Percentiles rank a stretch among this genome's conserved stretches.
These are phyloP conservation scores for Pyrrhia umbra DNA, from an alignment of 2,888 invertebrate species.

Conservation along the genomic window DNA sequence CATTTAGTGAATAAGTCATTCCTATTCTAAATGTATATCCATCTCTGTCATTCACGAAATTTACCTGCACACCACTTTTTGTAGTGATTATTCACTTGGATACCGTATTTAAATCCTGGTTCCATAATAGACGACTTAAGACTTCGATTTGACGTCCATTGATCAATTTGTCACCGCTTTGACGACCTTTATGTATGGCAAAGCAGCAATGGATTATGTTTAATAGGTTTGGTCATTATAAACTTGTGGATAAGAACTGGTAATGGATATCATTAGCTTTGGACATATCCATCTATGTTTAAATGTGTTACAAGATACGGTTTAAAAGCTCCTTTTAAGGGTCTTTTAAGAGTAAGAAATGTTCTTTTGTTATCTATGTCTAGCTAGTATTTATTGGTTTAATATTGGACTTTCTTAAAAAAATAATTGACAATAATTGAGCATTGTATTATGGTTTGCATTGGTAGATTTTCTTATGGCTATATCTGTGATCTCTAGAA, in stretches of 20 bases:
- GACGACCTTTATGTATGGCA: neutral
- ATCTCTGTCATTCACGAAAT: neutral
- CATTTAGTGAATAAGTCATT: neutral
- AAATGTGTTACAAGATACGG: slow-evolving; percentile 6
- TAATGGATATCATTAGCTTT: slow-evolving; percentile 26
- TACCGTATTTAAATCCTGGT: neutral
- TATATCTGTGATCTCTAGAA: too few species aligned
- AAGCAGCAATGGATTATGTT: slow-evolving; percentile 9
- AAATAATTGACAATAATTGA: too few species aligned
- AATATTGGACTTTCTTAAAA: too few species aligned
- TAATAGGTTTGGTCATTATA: neutral
- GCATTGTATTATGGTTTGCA: too few species aligned
- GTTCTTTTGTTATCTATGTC: neutral
- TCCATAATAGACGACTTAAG: neutral
- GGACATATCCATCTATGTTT: slow-evolving; percentile 13
- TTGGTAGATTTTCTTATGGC: too few species aligned
- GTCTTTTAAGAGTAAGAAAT: neutral
- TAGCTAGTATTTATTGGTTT: neutral
- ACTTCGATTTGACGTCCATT: neutral
- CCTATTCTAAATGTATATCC: neutral
- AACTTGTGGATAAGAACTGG: neutral
- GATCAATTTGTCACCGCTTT: neutral
- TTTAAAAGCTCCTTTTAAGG: slow-evolving; percentile 15
- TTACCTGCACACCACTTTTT: slow-evolving; percentile 44
- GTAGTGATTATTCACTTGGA: slow-evolving; percentile 6